Evolutionary conservation across 2,888 invertebrate species (phyloP).

Genomic region (Biston stratarius): DNA sequence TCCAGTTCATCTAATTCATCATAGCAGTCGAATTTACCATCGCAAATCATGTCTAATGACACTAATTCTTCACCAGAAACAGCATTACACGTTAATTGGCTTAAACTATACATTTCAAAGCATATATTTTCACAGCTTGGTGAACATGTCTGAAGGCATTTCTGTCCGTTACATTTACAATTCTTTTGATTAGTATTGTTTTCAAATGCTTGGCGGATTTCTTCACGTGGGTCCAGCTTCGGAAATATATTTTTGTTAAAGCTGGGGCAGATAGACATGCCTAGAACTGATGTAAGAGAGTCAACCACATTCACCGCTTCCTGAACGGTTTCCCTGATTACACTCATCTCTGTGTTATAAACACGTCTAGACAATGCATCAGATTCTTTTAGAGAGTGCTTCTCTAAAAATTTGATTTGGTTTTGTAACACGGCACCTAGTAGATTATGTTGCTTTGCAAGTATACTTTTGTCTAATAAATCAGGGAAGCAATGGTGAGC

Average conservation of each 20-base stretch:
- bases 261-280: conserved; percentile 57
- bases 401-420: conserved; percentile 59
- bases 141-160: conserved; percentile 58
- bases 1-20: conserved; percentile 71
- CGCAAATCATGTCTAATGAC: conserved; percentile 65
- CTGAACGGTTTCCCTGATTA: conserved; percentile 47
- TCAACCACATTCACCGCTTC: conserved; percentile 61
- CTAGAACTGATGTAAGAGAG: conserved; percentile 57
- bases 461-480: conserved; percentile 42
- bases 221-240: conserved; percentile 17
- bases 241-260: background rate
- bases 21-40: conserved; percentile 76
- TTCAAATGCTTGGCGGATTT: background rate
- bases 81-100: conserved; percentile 64
- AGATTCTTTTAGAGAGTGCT: conserved; percentile 38
- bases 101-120: conserved; percentile 61
- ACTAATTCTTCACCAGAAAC: conserved; percentile 54
- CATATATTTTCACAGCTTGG: conserved; percentile 64
- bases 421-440: conserved; percentile 56
- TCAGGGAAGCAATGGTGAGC: conserved; percentile 54
- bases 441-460: conserved; percentile 55
- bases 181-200: conserved; percentile 47
- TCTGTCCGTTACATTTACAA: conserved; percentile 60
- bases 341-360: conserved; percentile 20
- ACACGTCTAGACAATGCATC: conserved; percentile 17